Evolutionary conservation across 2,888 invertebrate genomes (phyloP).

Genomic region (Julus scandinavius): DNA sequence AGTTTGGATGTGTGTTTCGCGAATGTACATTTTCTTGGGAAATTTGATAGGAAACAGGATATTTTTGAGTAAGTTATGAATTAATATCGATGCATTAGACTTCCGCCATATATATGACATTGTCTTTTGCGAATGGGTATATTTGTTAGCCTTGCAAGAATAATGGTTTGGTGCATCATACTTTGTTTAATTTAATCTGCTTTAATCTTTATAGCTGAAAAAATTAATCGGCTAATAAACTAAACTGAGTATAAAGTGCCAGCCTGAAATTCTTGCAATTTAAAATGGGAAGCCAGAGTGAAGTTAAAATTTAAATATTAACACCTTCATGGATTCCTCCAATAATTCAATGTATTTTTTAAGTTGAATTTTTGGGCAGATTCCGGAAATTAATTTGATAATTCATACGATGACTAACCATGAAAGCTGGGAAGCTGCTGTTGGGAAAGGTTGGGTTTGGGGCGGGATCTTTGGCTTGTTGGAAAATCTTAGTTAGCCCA

Average conservation of each 20-base stretch:
- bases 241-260: background rate
- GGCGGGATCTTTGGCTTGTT: conserved; percentile 16
- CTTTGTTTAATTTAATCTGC: background rate
- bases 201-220: background rate
- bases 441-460: conserved; percentile 13
- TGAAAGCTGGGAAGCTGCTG: conserved; percentile 39
- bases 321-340: background rate
- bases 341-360: background rate
- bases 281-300: background rate
- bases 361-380: background rate
- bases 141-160: background rate
- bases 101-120: background rate
- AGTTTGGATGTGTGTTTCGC: background rate
- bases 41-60: background rate
- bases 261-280: background rate
- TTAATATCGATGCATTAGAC: background rate
- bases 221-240: background rate
- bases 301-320: conserved; percentile 7
- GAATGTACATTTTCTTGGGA: background rate
- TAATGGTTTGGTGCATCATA: background rate
- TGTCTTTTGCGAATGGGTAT: background rate
- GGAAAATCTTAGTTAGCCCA: background rate
- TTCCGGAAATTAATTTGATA: background rate
- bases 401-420: conserved; percentile 5
- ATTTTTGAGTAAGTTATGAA: background rate